A percentile compares a stretch with the other conserved stretches of the same genome.
Conservation (phyloP, 2,888 invertebrate genomes). For the Hedya salicella region DNA sequence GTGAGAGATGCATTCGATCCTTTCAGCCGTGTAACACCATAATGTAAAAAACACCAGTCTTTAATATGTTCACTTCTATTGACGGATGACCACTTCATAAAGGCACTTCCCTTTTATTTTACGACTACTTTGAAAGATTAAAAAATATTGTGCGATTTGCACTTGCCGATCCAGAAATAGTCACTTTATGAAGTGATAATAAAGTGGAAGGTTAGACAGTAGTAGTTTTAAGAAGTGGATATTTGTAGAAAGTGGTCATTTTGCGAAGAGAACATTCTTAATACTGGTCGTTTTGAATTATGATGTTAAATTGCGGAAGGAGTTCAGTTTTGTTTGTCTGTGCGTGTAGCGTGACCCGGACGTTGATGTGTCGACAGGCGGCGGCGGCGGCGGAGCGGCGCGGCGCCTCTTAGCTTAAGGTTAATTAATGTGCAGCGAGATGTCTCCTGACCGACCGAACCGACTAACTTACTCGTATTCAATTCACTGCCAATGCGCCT, state of each 20-base stretch:
- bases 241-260: too few species aligned
- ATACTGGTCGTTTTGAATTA: too few species aligned
- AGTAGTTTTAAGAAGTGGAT: too few species aligned
- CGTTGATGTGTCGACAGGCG: constrained; percentile 18
- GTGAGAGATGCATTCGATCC: not conserved
- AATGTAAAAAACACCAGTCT: not conserved
- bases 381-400: constrained; percentile 15
- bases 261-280: too few species aligned
- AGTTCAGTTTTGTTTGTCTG: not conserved
- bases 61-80: too few species aligned
- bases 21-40: not conserved
- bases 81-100: not conserved
- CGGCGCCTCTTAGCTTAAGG: constrained; percentile 20
- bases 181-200: too few species aligned
- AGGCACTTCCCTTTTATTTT: not conserved
- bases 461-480: not conserved
- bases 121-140: too few species aligned
- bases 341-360: not conserved
- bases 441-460: constrained; percentile 5
- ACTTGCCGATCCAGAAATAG: too few species aligned
- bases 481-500: not conserved
- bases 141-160: too few species aligned
- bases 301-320: too few species aligned
- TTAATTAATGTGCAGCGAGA: constrained; percentile 1
- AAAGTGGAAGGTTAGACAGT: too few species aligned